A percentile compares a stretch with the other conserved stretches of the same genome.
phyloP scores from a whole-genome alignment of 2,113 vertebrate genomes.

The Conger conger region DNA sequence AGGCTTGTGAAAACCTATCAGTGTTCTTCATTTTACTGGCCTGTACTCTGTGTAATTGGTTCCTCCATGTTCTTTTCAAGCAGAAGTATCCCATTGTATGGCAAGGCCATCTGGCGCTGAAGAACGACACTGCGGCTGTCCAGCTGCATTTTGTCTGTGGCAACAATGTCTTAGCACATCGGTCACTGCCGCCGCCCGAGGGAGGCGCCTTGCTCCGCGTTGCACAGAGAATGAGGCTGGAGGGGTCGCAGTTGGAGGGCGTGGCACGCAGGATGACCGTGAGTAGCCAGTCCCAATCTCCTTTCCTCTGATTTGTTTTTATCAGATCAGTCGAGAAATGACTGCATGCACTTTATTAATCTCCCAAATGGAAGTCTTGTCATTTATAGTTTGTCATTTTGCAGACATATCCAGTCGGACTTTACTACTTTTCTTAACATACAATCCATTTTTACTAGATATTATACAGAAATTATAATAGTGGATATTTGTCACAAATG shows the following conservation, averaged over 20 bases:
- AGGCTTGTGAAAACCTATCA: too few relatives aligned
- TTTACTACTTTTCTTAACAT: too few relatives aligned
- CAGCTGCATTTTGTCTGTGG: slow-evolving; percentile 97
- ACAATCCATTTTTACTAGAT: too few relatives aligned
- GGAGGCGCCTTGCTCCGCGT: slow-evolving; percentile 87
- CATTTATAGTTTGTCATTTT: too few relatives aligned
- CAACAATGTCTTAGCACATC: slow-evolving; percentile 91
- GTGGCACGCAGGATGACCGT: slow-evolving; percentile 98
- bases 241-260: slow-evolving; percentile 90
- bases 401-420: too few relatives aligned
- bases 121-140: slow-evolving; percentile 94
- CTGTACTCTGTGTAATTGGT: neutral
- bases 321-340: neutral
- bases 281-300: slow-evolving; percentile 24
- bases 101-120: slow-evolving; percentile 94
- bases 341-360: neutral
- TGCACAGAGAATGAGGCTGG: slow-evolving; percentile 94
- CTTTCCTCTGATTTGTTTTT: neutral
- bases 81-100: slow-evolving; percentile 98
- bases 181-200: slow-evolving; percentile 88
- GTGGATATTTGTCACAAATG: too few relatives aligned
- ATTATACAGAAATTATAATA: too few relatives aligned
- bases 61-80: neutral
- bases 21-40: neutral
- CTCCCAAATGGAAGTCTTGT: neutral